Evolutionary conservation across 2,888 invertebrate species (phyloP), one percentile per base, ranked within the genome.

Genomic region (Chesias legatella): DNA sequence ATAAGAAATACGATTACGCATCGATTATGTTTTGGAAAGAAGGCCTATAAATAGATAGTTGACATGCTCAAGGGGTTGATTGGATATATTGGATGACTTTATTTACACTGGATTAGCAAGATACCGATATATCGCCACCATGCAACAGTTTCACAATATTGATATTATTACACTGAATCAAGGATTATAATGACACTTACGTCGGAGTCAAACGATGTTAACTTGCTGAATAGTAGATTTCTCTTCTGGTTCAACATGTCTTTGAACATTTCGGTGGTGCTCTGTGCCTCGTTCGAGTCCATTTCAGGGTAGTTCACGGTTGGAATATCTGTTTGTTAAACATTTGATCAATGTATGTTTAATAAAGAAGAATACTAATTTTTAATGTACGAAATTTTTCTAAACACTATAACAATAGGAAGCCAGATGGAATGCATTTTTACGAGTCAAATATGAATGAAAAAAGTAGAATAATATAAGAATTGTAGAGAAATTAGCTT

Each of bases 171-270:
- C 13, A 5, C 3, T 17, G 5, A 3, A 17, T 3, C 5, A 17
- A 17, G 5, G 13, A 3, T 11, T 20, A 22, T 26, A 26, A 1
- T 1, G n/a, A 60, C 70, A 91, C 93, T 92, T 90, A 97, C 96
- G 84, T 98, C 97, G 0, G 96, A 95, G 67, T 94, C 98, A 74
- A 94, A 96, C 5, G 94, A 97, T 39, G 96, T 95, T 40, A 97
- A 88, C 82, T 95, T 96, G 74, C 94, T 95, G 53, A 96, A 90
- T 17, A 97, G 89, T 64, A 95, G 91, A 68, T 97, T 94, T 56
- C 97, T 92, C 79, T 98, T 98, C 73, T 97, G 97, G 56, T 95
- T 95, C 58, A 98, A 90, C 91, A 98, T 94, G 67, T 98, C 98
- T 67, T 96, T 93, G 75, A 98, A 95, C 92, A 97, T 96, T 67